These are phyloP conservation scores for Corythoichthys haematopterus DNA, from an alignment of 2,113 vertebrate species.

Conservation along the genomic window DNA sequence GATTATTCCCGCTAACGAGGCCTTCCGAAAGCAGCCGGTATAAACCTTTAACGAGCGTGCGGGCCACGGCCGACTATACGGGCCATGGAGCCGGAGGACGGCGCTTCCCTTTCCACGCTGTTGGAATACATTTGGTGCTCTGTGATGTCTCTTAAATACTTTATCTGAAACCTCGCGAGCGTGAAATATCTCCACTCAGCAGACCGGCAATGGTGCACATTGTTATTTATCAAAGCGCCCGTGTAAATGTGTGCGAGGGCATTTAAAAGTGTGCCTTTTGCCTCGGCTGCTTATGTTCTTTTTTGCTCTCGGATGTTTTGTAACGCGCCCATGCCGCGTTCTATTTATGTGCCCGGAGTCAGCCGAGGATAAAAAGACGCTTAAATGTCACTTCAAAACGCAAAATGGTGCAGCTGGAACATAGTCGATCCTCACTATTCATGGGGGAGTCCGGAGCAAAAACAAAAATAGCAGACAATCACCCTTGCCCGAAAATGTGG, in stretches of 20 bases:
- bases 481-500: neutral
- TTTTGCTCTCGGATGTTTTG: neutral
- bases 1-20: slow-evolving; percentile 53
- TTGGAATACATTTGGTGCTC: slow-evolving; percentile 38
- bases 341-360: slow-evolving; percentile 6
- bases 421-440: slow-evolving; percentile 15
- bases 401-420: neutral
- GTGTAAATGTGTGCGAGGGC: neutral
- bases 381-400: slow-evolving; percentile 1
- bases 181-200: slow-evolving; percentile 23
- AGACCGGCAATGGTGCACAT: slow-evolving; percentile 5
- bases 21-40: slow-evolving; percentile 49
- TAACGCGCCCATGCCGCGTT: neutral
- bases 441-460: neutral
- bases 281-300: slow-evolving; percentile 1
- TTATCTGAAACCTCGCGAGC: slow-evolving; percentile 38
- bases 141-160: slow-evolving; percentile 53
- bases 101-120: slow-evolving; percentile 25
- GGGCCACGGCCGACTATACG: slow-evolving; percentile 48
- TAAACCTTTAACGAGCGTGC: slow-evolving; percentile 60
- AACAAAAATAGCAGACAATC: neutral
- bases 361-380: slow-evolving; percentile 1
- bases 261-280: slow-evolving; percentile 16
- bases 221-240: slow-evolving; percentile 1
- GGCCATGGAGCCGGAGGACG: slow-evolving; percentile 31